phyloP scores from a whole-genome alignment of 2,113 vertebrate species.

The Phylloscopus trochilus region DNA sequence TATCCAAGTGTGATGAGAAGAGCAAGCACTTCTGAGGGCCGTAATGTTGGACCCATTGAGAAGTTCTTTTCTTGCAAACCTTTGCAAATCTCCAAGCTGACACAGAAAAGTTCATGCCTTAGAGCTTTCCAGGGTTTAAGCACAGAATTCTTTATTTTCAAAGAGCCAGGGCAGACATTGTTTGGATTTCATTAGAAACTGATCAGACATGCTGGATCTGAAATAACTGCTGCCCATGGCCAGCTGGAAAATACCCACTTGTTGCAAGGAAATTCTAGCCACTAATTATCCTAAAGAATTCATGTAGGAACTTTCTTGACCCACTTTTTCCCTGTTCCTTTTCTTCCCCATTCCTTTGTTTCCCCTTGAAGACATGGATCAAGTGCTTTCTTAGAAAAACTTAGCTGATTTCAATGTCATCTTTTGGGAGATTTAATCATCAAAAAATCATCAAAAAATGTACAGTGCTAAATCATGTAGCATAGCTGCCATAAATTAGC shows the following conservation, averaged over 20 bases:
- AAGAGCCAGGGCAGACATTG: conserved; percentile 52
- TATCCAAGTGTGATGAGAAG: neutral
- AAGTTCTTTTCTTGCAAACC: neutral
- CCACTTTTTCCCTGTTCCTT: neutral
- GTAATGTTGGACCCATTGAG: neutral
- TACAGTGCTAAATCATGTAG: neutral
- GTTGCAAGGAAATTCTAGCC: conserved; percentile 43
- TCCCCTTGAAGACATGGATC: neutral
- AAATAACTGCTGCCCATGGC: conserved; percentile 52
- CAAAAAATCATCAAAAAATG: neutral
- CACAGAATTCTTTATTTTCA: conserved; percentile 16
- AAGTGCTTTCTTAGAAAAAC: conserved; percentile 44
- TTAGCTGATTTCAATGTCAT: neutral
- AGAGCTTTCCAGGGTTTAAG: conserved; percentile 32
- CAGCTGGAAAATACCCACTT: conserved; percentile 62
- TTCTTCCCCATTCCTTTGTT: neutral
- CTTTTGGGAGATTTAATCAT: neutral
- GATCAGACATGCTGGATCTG: conserved; percentile 68
- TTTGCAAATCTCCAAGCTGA: neutral
- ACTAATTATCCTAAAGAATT: conserved; percentile 46
- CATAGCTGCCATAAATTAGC: neutral
- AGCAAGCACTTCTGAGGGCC: neutral
- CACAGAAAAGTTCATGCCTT: neutral
- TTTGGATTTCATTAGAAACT: conserved; percentile 73
- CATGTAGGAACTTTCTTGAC: conserved; percentile 48